Conservation (phyloP, 2,797 vertebrate species). For the Chanos chanos region DNA sequence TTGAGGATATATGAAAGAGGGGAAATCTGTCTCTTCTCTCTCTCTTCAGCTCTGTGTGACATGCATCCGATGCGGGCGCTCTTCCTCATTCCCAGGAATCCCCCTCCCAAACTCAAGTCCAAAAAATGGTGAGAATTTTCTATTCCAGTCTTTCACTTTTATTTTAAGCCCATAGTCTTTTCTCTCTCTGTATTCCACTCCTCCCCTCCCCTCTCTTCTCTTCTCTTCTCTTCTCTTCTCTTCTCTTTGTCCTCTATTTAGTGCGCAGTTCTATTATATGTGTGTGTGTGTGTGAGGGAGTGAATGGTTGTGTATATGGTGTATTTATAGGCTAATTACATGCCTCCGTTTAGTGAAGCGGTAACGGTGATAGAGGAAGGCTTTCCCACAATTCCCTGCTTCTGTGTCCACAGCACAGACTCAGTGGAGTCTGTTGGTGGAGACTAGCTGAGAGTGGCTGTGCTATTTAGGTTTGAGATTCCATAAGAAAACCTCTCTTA, state of each 20-base stretch:
- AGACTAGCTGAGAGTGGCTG: constrained; percentile 9
- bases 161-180: constrained; percentile 14
- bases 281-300: too few species aligned
- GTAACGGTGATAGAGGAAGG: too few species aligned
- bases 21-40: not conserved
- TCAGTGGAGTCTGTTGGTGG: constrained; percentile 25
- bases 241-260: not conserved
- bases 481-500: constrained; percentile 4
- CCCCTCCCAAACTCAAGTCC: constrained; percentile 90
- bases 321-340: too few species aligned
- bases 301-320: too few species aligned
- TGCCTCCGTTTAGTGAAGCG: too few species aligned
- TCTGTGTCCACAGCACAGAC: not conserved
- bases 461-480: constrained; percentile 6
- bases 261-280: not conserved
- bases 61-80: constrained; percentile 96
- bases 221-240: not conserved
- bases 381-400: not conserved
- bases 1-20: too few species aligned
- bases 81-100: constrained; percentile 91
- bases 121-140: constrained; percentile 85
- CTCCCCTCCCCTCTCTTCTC: not conserved
- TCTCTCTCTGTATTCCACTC: not conserved
- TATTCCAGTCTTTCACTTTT: constrained; percentile 23
- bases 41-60: constrained; percentile 81